phyloP scores from a whole-genome alignment of 2,113 vertebrate genomes.

The Pleuronectes platessa region DNA sequence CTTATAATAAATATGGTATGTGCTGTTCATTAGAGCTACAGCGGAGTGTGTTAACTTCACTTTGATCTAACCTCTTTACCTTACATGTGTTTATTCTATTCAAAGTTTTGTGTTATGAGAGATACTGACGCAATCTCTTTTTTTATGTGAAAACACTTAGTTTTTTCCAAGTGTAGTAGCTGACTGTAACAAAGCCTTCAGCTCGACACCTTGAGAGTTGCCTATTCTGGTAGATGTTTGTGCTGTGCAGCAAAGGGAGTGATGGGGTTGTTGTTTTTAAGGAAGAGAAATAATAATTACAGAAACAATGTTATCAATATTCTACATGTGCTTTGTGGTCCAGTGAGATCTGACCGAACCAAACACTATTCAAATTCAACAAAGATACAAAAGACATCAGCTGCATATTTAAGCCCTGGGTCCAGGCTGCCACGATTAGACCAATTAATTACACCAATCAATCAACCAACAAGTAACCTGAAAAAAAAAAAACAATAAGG shows the following conservation, averaged over 20 bases:
- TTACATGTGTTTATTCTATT: too few species aligned
- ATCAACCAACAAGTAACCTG: too few species aligned
- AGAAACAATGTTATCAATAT: constrained; percentile 1
- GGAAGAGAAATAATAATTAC: not conserved
- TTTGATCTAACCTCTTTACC: too few species aligned
- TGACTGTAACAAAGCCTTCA: not conserved
- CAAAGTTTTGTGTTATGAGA: too few species aligned
- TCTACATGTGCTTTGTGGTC: not conserved
- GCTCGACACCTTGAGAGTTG: not conserved
- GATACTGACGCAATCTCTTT: not conserved
- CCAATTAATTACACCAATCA: not conserved
- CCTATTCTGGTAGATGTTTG: not conserved
- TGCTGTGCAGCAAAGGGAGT: too few species aligned
- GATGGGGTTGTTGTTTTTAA: not conserved
- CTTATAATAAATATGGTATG: too few species aligned
- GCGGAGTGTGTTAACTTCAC: too few species aligned
- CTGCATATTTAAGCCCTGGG: not conserved
- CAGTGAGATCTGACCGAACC: not conserved
- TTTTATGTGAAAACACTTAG: not conserved
- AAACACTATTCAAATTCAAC: not conserved
- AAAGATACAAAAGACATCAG: not conserved
- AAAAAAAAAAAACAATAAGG: too few species aligned
- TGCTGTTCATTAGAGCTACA: too few species aligned
- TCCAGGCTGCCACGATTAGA: too few species aligned
- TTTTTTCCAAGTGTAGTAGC: not conserved